Percentiles rank a stretch among this genome's conserved stretches.
phyloP scores from a whole-genome alignment of 2,888 invertebrate genomes.

The Danaus chrysippus region DNA sequence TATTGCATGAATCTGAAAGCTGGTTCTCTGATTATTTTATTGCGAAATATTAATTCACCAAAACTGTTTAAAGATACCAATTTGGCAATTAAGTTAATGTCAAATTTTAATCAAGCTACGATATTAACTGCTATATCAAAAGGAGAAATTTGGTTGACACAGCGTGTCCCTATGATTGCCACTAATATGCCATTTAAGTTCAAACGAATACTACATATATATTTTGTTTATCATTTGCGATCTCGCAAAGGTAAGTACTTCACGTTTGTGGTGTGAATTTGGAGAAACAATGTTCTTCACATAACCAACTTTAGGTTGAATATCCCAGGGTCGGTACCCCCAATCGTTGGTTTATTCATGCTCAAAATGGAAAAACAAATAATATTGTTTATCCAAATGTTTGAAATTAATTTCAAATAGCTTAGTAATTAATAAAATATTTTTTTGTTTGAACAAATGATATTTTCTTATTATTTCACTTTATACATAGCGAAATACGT shows the following conservation, averaged over 20 bases:
- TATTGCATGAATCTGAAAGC: conserved; percentile 27
- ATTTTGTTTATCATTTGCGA: too few species aligned
- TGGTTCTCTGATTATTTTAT: conserved; percentile 27
- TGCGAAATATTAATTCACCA: conserved; percentile 27
- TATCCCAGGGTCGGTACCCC: conserved; percentile 26
- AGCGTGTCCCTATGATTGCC: too few species aligned
- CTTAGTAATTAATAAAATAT: too few species aligned
- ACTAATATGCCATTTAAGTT: too few species aligned
- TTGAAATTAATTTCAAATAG: too few species aligned
- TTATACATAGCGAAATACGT: too few species aligned
- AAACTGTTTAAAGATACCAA: conserved; percentile 18
- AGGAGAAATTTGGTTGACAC: too few species aligned
- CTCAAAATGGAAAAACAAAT: conserved; percentile 28
- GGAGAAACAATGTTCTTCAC: conserved; percentile 26
- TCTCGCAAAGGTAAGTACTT: conserved; percentile 20
- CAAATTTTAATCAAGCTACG: too few species aligned
- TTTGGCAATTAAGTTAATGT: background rate
- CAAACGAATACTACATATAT: too few species aligned
- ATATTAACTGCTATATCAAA: too few species aligned
- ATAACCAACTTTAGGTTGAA: conserved; percentile 26
- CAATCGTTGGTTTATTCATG: conserved; percentile 19
- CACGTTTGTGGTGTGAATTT: conserved; percentile 24
- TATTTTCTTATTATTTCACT: too few species aligned
- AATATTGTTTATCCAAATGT: conserved; percentile 16
- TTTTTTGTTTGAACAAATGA: too few species aligned